Percentiles rank a stretch among this genome's conserved stretches.
Conservation (phyloP, 2,113 vertebrate species). For the Petromus typicus region DNA sequence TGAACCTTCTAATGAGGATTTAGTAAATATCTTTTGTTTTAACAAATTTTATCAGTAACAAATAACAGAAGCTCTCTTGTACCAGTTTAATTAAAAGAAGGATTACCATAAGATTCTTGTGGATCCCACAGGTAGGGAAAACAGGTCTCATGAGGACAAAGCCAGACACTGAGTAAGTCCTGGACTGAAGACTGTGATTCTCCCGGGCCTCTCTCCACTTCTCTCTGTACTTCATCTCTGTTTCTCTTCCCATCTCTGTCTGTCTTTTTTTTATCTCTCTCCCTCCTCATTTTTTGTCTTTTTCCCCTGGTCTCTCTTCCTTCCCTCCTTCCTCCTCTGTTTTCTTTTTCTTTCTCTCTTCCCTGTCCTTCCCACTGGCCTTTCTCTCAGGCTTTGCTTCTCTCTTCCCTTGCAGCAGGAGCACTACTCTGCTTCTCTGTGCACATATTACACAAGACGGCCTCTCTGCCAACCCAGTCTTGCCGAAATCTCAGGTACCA, state of each 20-base stretch:
- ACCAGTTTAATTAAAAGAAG: slow-evolving; percentile 17
- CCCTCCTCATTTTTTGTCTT: neutral
- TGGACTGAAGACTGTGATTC: neutral
- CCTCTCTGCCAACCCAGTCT: neutral
- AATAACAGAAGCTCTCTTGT: neutral
- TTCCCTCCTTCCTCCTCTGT: neutral
- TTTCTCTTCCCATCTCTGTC: neutral
- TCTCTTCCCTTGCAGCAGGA: neutral
- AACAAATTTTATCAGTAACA: slow-evolving; percentile 11
- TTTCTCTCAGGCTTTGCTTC: neutral
- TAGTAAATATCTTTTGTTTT: slow-evolving; percentile 48
- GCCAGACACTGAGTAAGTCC: neutral
- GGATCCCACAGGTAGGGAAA: neutral
- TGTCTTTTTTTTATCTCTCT: accelerated
- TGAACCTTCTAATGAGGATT: slow-evolving; percentile 37
- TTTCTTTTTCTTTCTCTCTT: neutral
- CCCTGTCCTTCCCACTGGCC: neutral
- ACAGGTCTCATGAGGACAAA: neutral
- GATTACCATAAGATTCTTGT: slow-evolving; percentile 22
- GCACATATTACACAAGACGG: neutral
- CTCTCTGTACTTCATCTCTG: neutral
- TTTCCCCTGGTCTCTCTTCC: neutral
- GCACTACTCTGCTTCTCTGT: neutral
- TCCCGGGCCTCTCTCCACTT: too few relatives aligned
- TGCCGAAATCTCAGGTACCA: neutral